A percentile compares a stretch with the other conserved stretches of the same genome.
phyloP scores from a whole-genome alignment of 2,888 invertebrate species.

The Tachystola acroxantha region DNA sequence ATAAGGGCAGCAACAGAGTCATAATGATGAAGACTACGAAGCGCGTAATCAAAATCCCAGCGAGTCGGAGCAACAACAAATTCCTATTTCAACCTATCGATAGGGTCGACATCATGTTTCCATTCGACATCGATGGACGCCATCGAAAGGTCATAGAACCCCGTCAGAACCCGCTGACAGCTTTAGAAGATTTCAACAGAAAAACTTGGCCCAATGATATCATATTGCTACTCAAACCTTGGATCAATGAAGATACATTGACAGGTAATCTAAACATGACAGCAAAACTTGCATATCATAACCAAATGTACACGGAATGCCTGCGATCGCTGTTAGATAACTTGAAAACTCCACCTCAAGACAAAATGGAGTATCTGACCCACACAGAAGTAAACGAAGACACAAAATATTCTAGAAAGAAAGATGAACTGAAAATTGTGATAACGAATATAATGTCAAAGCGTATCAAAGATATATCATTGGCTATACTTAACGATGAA shows the following conservation, averaged over 20 bases:
- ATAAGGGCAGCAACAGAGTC: slow-evolving; percentile 77
- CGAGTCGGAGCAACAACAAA: slow-evolving; percentile 51
- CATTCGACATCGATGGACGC: slow-evolving; percentile 47
- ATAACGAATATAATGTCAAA: slow-evolving; percentile 56
- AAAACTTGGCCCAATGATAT: slow-evolving; percentile 62
- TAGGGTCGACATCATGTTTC: slow-evolving; percentile 60
- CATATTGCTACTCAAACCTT: slow-evolving; percentile 49
- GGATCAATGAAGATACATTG: slow-evolving; percentile 50
- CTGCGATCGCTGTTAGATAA: slow-evolving; percentile 46
- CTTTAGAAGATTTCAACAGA: slow-evolving; percentile 52
- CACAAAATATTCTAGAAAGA: slow-evolving; percentile 23
- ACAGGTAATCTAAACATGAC: slow-evolving; percentile 53
- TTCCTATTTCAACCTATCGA: slow-evolving; percentile 61
- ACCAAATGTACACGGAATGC: slow-evolving; percentile 49
- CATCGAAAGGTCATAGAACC: slow-evolving; percentile 48
- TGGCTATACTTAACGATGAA: slow-evolving; percentile 58
- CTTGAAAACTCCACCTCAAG: slow-evolving; percentile 31
- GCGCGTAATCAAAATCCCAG: slow-evolving; percentile 84
- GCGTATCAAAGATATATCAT: slow-evolving; percentile 59
- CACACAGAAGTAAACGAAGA: slow-evolving; percentile 33
- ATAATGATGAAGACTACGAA: slow-evolving; percentile 85
- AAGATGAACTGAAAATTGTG: slow-evolving; percentile 46
- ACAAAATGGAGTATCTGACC: slow-evolving; percentile 38
- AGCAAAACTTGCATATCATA: slow-evolving; percentile 61
- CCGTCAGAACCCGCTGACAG: slow-evolving; percentile 42